Percentiles rank a stretch among this genome's conserved stretches.
These are phyloP conservation scores for Venusia cambrica DNA, from an alignment of 2,888 invertebrate genomes.

Conservation along the genomic window DNA sequence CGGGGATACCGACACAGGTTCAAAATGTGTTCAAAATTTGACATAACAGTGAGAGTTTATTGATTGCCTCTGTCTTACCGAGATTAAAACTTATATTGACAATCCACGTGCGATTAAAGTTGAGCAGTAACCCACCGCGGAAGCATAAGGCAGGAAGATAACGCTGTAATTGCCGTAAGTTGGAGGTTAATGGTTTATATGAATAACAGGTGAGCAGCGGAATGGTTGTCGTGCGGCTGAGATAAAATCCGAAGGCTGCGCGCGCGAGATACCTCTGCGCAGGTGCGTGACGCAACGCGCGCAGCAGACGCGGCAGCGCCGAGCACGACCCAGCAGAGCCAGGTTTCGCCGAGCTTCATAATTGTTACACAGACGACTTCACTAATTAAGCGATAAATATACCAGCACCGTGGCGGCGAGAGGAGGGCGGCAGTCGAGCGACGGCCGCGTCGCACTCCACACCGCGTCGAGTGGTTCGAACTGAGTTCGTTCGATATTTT, in stretches of 20 bases:
- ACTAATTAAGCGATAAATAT: slow-evolving; percentile 80
- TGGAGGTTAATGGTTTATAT: slow-evolving; percentile 67
- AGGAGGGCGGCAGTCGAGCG: slow-evolving; percentile 77
- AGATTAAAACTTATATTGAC: too few species aligned
- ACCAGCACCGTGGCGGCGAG: slow-evolving; percentile 67
- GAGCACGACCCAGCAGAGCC: slow-evolving; percentile 54
- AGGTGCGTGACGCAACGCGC: slow-evolving; percentile 61
- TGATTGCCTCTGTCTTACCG: too few species aligned
- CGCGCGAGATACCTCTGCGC: slow-evolving; percentile 21
- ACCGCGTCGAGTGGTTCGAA: slow-evolving; percentile 69
- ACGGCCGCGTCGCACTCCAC: slow-evolving; percentile 72
- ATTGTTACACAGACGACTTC: slow-evolving; percentile 76
- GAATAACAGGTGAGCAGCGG: slow-evolving; percentile 59
- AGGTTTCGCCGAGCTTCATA: slow-evolving; percentile 63
- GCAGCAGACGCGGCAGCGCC: slow-evolving; percentile 72
- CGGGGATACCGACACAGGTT: too few species aligned
- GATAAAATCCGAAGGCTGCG: slow-evolving; percentile 64
- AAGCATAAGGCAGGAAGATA: slow-evolving; percentile 62
- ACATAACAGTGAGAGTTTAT: too few species aligned
- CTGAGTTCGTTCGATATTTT: slow-evolving; percentile 79
- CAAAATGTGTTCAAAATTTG: too few species aligned
- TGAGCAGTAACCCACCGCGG: slow-evolving; percentile 43
- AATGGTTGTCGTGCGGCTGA: slow-evolving; percentile 49
- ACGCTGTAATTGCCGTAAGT: slow-evolving; percentile 51
- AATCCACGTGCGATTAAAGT: slow-evolving; percentile 22